These are phyloP conservation scores for Drosophila pallidifrons DNA, from an alignment of 1,140 invertebrate species.

Conservation along the genomic window DNA sequence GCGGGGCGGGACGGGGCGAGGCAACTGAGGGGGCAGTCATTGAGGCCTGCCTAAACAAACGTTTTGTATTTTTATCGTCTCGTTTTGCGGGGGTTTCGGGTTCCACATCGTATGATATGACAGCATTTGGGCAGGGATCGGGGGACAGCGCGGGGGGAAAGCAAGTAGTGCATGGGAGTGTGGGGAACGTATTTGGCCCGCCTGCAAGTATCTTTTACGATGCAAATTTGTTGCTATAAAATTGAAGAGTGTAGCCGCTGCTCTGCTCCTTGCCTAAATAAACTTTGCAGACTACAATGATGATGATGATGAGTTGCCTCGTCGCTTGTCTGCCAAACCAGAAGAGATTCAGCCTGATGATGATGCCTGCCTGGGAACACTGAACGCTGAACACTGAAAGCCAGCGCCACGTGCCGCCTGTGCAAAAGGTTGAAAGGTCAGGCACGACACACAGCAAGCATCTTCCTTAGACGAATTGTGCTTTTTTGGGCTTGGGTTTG, in stretches of 20 bases:
- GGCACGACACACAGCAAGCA: conserved; percentile 32
- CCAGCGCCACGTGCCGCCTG: conserved; percentile 65
- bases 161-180: conserved; percentile 46
- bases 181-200: conserved; percentile 25
- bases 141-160: conserved; percentile 12
- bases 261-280: conserved; percentile 74
- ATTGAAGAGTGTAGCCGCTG: conserved; percentile 78
- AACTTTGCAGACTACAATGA: conserved; percentile 79
- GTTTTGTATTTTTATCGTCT: conserved; percentile 81
- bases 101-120: not conserved
- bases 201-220: conserved; percentile 76
- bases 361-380: conserved; percentile 2
- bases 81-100: conserved; percentile 20
- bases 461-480: conserved; percentile 15
- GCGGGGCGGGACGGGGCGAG: not conserved
- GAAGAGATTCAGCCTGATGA: not conserved
- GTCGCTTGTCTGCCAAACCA: not conserved
- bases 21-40: conserved; percentile 19
- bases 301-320: conserved; percentile 69
- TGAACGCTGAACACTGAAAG: conserved; percentile 10
- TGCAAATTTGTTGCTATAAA: conserved; percentile 83
- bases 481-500: conserved; percentile 15
- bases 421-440: conserved; percentile 80
- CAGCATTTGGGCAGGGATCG: not conserved
- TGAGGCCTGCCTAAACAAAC: conserved; percentile 75